A percentile compares a stretch with the other conserved stretches of the same genome.
phyloP scores from a whole-genome alignment of 2,888 invertebrate species.

The Sympetrum striolatum region DNA sequence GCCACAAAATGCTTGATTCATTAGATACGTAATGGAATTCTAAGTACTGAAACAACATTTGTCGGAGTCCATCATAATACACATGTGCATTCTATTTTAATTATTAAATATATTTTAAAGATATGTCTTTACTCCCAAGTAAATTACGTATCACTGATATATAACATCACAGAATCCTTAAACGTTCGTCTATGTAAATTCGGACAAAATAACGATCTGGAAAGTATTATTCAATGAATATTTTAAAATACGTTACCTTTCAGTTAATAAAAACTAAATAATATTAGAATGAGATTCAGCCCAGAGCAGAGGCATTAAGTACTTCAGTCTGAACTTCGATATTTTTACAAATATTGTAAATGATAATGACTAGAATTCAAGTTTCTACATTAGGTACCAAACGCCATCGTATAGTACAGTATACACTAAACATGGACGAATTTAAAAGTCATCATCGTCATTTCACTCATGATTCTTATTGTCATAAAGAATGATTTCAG shows the following conservation, averaged over 20 bases:
- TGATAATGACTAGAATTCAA: conserved; percentile 17
- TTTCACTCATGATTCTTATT: neutral
- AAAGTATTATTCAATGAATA: neutral
- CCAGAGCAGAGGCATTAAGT: neutral
- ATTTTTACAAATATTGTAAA: conserved; percentile 11
- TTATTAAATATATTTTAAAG: conserved; percentile 17
- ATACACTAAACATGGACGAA: conserved; percentile 31
- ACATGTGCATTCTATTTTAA: conserved; percentile 10
- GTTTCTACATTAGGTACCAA: neutral
- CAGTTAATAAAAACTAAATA: neutral
- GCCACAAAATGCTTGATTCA: neutral
- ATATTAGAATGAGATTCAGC: neutral
- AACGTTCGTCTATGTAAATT: neutral
- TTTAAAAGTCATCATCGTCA: neutral
- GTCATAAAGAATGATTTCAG: neutral
- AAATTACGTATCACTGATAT: conserved; percentile 10
- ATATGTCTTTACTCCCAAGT: conserved; percentile 20
- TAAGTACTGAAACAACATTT: neutral
- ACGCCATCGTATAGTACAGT: neutral
- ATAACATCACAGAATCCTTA: conserved; percentile 17
- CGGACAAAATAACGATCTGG: neutral
- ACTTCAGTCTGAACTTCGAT: neutral
- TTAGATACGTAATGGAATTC: neutral
- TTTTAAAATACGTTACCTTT: neutral
- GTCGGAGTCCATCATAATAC: neutral